Evolutionary conservation across 2,888 invertebrate species (phyloP), one percentile per base, ranked within the genome.

Genomic region (Colostygia pectinataria): DNA sequence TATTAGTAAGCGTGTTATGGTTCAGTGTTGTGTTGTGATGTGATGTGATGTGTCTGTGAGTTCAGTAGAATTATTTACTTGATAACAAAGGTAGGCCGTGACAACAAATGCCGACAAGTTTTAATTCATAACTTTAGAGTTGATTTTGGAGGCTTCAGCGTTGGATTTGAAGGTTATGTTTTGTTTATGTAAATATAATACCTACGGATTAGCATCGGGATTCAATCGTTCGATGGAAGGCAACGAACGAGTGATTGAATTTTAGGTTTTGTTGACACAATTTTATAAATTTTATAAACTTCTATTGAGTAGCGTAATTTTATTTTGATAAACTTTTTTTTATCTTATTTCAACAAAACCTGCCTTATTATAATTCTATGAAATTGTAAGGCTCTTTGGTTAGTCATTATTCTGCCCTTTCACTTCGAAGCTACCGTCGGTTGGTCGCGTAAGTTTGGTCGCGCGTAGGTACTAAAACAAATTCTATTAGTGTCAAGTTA

Each of bases 121-220:
- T 5, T 28, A 2, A n/a, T 9, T 10, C 4, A 0, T n/a, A 18
- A 25, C 15, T 6, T 31, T 7, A 18, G 33, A 18, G 23, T 24
- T 7, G 24, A 8, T 10, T 15, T 15, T 12, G 23, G n/a, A 18
- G 32, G 20, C 5, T 7, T 18, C n/a, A 10, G 18, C 32, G 38
- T 32, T 15, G 29, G 32, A 24, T 39, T 51, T 34, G 47, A 25
- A 40, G 37, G 40, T 41, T 47, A 41, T 45, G 27, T 36, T 48
- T 51, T 47, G 47, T 58, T 43, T 55, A 48, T 51, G 47, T 44
- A 45, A 36, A 55, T 39, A 46, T 53, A 55, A 14, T 37, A 45
- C 29, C 4, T 18, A 4, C 2, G 32, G 44, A 38, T 45, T 25
- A 27, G 15, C 38, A 37, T 31, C n/a, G 12, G 6, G 9, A 4